Evolutionary conservation across 2,888 invertebrate genomes (phyloP), one percentile per base, ranked within the genome.

Genomic region (Ferdinandea cuprea): DNA sequence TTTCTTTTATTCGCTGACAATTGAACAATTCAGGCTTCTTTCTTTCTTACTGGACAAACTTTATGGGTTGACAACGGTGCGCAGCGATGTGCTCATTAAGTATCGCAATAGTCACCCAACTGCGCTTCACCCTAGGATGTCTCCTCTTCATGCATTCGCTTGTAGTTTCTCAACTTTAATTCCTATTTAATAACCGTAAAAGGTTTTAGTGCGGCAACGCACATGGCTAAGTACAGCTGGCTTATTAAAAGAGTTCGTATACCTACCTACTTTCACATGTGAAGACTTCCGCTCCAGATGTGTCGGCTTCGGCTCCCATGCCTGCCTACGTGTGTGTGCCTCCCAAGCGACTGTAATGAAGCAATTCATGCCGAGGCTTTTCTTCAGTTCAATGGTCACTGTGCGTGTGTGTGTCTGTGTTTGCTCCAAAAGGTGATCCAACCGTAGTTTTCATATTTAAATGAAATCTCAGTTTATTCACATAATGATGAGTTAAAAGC

Each of bases 211-310:
- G 2, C 42, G n/a, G 13, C 21, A 9, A 32, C 9, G 25, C 37
- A 15, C 15, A 7, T 9, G 32, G 11, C 32, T 11, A 35, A 9
- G 44, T 11, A 11, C 44, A 11, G 28, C 32, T 17, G 40, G 32
- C 13, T 65, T 56, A 48, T 48, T 40, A n/a, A 37, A 65, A 25
- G 48, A n/a, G 19, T 37, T 13, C 13, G n/a, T 15, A 46, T 46
- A 59, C n/a, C n/a, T n/a, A n/a, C n/a, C n/a, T n/a, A n/a, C 74
- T 74, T 74, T 74, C 74, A 66, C 58, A 50, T 59, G 42, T 48
- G 21, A 58, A 50, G 21, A 74, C 66, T 66, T 74, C 74, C 58
- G 74, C 58, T 59, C 66, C 50, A 66, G 66, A 58, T 66, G 52
- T 30, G 42, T 25, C 32, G 13, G 4, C 13, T 19, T 19, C 11